Evolutionary conservation across 2,888 invertebrate genomes (phyloP).

Genomic region (Tachina grossa): DNA sequence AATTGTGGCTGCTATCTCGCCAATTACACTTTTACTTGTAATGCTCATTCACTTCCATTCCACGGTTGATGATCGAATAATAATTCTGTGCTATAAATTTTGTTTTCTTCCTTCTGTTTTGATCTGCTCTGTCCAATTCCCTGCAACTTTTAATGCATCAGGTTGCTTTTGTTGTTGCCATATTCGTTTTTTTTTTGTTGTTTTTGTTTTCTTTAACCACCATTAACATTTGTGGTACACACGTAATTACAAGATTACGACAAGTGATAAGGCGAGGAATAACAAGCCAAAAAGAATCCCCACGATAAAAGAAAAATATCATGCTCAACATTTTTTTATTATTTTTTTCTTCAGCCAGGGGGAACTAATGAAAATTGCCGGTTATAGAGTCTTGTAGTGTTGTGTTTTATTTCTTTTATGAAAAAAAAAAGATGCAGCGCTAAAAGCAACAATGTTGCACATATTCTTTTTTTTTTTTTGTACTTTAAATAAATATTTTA

Average conservation of each 20-base stretch:
- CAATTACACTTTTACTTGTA: constrained; percentile 71
- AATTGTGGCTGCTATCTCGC: constrained; percentile 62
- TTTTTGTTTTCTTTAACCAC: constrained; percentile 54
- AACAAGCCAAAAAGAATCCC: constrained; percentile 39
- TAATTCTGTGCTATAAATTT: constrained; percentile 4
- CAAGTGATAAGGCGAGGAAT: constrained; percentile 71
- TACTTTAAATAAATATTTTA: constrained; percentile 10
- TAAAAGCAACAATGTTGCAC: constrained; percentile 24
- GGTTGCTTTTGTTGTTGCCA: constrained; percentile 14
- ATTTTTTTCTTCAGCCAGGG: neutral
- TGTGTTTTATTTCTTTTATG: neutral
- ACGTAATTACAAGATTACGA: constrained; percentile 75
- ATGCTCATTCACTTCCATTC: constrained; percentile 52
- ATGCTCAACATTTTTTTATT: neutral
- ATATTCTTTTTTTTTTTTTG: neutral
- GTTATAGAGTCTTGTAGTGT: neutral
- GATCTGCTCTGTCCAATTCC: neutral
- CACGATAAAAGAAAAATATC: constrained; percentile 18
- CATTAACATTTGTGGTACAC: constrained; percentile 73
- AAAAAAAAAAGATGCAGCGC: neutral
- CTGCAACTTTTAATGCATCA: neutral
- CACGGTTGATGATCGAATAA: constrained; percentile 25
- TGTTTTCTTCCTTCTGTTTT: constrained; percentile 32
- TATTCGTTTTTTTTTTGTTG: constrained; percentile 23
- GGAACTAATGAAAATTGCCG: constrained; percentile 4